Conservation (phyloP, 1,140 invertebrate species). For the Probaryconus sp. region DNA sequence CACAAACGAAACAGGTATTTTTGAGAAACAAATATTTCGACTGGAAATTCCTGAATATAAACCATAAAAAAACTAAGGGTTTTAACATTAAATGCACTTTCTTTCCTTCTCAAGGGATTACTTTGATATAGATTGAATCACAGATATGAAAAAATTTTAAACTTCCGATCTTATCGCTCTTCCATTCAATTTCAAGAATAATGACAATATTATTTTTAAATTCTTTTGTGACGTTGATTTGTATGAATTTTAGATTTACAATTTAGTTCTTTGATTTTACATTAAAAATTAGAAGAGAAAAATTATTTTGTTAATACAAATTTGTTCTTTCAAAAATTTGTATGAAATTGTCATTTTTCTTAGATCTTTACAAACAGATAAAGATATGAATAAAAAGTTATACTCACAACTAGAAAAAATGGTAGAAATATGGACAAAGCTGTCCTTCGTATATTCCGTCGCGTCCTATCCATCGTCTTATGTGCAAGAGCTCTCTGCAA, state of each 20-base stretch:
- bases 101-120: slow-evolving; percentile 36
- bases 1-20: slow-evolving; percentile 19
- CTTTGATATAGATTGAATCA: slow-evolving; percentile 43
- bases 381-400: too few relatives aligned
- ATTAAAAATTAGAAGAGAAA: too few relatives aligned
- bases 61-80: slow-evolving; percentile 20
- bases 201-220: slow-evolving; percentile 39
- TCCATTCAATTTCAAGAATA: too few relatives aligned
- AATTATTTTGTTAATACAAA: too few relatives aligned
- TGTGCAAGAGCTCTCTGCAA: slow-evolving; percentile 70
- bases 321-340: background rate
- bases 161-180: slow-evolving; percentile 35
- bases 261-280: too few relatives aligned
- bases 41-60: slow-evolving; percentile 21
- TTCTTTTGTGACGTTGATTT: slow-evolving; percentile 15
- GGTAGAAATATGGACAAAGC: slow-evolving; percentile 68
- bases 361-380: too few relatives aligned
- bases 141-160: slow-evolving; percentile 18
- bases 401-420: slow-evolving; percentile 73
- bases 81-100: slow-evolving; percentile 46
- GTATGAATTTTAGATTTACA: background rate
- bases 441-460: slow-evolving; percentile 74
- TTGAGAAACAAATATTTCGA: slow-evolving; percentile 11
- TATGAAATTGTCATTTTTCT: too few relatives aligned
- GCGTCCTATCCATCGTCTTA: slow-evolving; percentile 74